A percentile compares a stretch with the other conserved stretches of the same genome.
These are phyloP conservation scores for Phodopus roborovskii DNA, from an alignment of 2,113 vertebrate genomes.

Conservation along the genomic window DNA sequence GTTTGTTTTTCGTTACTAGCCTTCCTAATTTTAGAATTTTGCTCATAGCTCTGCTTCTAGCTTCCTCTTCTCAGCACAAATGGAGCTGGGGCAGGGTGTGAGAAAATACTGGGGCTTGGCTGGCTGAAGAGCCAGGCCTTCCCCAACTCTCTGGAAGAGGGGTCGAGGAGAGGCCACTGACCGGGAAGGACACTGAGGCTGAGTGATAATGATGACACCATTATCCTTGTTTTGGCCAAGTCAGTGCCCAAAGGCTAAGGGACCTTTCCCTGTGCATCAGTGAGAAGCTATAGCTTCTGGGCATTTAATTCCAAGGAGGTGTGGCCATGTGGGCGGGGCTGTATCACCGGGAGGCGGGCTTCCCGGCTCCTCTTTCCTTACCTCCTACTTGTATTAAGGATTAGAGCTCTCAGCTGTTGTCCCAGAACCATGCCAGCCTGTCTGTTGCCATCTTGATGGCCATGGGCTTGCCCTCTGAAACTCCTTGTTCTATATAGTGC, in stretches of 20 bases:
- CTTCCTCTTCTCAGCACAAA: background rate
- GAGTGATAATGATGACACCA: fast-evolving
- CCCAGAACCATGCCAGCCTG: too few relatives aligned
- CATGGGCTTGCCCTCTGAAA: too few relatives aligned
- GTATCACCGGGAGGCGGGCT: too few relatives aligned
- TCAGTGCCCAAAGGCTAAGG: fast-evolving
- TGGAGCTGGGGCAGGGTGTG: background rate
- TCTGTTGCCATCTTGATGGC: too few relatives aligned
- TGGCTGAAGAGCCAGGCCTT: background rate
- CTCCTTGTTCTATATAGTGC: background rate
- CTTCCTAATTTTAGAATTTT: background rate
- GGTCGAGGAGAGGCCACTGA: background rate
- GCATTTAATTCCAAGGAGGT: background rate
- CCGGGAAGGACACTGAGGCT: background rate
- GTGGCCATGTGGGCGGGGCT: too few relatives aligned
- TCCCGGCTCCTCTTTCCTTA: too few relatives aligned
- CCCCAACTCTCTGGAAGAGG: background rate
- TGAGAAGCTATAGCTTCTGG: background rate
- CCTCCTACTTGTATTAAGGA: too few relatives aligned
- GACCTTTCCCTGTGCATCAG: background rate
- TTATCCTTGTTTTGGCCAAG: background rate
- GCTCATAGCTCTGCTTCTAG: background rate
- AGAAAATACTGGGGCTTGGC: background rate
- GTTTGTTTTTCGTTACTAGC: too few relatives aligned
- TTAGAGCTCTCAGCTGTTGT: too few relatives aligned